Evolutionary conservation across 2,797 vertebrate genomes (phyloP).

Genomic region (Alosa sapidissima): DNA sequence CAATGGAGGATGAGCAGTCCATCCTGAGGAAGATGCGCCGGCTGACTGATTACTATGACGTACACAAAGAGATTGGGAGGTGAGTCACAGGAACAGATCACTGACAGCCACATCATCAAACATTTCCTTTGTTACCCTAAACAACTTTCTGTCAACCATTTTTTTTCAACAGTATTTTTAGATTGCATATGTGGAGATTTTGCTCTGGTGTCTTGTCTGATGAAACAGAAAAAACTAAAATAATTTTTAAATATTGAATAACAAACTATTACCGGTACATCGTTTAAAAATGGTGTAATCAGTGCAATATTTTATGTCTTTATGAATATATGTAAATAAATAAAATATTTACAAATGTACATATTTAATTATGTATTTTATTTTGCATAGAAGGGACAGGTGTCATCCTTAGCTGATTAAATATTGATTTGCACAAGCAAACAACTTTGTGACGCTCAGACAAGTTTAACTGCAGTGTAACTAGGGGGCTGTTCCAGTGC

Average conservation of each 20-base stretch:
- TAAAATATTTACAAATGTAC: not conserved
- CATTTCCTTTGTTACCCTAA: not conserved
- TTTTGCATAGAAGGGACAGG: not conserved
- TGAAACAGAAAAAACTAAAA: not conserved
- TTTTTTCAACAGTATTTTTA: not conserved
- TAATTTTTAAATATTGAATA: no score
- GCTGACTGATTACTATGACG: constrained; percentile 88
- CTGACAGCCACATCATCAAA: not conserved
- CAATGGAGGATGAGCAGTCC: constrained; percentile 80
- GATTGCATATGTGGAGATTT: not conserved
- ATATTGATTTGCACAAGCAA: not conserved
- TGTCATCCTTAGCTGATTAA: not conserved
- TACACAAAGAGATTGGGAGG: constrained; percentile 95
- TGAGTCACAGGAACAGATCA: constrained; percentile 49
- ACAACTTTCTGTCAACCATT: not conserved
- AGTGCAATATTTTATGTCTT: no score
- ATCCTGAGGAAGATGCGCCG: constrained; percentile 80
- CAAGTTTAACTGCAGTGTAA: not conserved
- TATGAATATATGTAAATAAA: no score
- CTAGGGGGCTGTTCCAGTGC: not conserved
- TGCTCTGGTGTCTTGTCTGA: not conserved
- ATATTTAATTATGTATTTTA: not conserved
- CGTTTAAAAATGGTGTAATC: no score
- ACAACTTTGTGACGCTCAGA: not conserved
- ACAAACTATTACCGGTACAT: no score